A percentile compares a stretch with the other conserved stretches of the same genome.
Evolutionary conservation across 2,113 vertebrate genomes (phyloP).

Genomic region (Cnemophilus loriae): DNA sequence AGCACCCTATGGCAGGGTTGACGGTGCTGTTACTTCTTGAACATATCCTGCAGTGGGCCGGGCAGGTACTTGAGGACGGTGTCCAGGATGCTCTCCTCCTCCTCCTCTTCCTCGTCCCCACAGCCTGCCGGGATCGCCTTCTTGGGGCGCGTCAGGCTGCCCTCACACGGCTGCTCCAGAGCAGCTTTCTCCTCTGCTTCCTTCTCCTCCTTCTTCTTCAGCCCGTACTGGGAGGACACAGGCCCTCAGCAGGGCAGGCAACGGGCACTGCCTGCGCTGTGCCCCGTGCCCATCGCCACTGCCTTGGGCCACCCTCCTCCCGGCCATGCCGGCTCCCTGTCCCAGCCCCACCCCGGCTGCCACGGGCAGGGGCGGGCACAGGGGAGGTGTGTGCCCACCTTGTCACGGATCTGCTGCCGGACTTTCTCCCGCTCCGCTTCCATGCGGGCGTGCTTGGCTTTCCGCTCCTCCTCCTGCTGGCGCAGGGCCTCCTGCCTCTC

Average conservation of each 20-base stretch:
- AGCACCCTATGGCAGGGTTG: slow-evolving; percentile 52
- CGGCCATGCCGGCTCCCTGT: background rate
- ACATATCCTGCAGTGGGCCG: slow-evolving; percentile 96
- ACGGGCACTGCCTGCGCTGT: background rate
- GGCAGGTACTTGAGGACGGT: slow-evolving; percentile 98
- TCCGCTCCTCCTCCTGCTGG: slow-evolving; percentile 96
- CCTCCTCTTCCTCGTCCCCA: slow-evolving; percentile 92
- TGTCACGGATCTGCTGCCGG: slow-evolving; percentile 95
- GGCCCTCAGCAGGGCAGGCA: background rate
- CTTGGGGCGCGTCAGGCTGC: slow-evolving; percentile 93
- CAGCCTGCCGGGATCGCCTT: slow-evolving; percentile 94
- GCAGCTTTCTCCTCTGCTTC: slow-evolving; percentile 97
- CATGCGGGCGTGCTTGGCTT: slow-evolving; percentile 93
- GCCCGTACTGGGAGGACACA: slow-evolving; percentile 80
- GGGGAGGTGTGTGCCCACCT: slow-evolving; percentile 73
- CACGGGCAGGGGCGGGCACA: background rate
- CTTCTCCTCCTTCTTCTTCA: slow-evolving; percentile 99
- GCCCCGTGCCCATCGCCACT: background rate
- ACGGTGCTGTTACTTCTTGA: slow-evolving; percentile 88
- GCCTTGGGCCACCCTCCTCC: background rate
- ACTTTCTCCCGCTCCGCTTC: slow-evolving; percentile 96
- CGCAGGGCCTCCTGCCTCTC: slow-evolving; percentile 93
- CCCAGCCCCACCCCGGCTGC: background rate
- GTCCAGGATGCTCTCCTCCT: slow-evolving; percentile 96
- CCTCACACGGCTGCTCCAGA: slow-evolving; percentile 94